Conservation (phyloP, 2,113 vertebrate species). For the Electrona antarctica region DNA sequence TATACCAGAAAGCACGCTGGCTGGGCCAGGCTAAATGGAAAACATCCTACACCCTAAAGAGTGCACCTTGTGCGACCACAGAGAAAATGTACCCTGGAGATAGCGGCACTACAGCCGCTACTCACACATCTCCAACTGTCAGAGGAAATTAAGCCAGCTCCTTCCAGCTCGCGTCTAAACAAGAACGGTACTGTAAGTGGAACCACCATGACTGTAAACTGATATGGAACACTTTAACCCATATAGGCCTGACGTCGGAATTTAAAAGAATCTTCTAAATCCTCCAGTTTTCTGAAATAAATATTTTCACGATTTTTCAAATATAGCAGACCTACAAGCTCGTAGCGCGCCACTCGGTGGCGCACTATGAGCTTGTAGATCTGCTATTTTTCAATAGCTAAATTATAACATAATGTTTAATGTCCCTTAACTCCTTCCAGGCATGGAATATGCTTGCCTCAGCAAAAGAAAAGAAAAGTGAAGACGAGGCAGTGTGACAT, state of each 20-base stretch:
- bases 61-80: constrained; percentile 45
- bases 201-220: constrained; percentile 31
- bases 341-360: no score
- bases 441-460: constrained; percentile 24
- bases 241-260: no score
- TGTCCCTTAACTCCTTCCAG: constrained; percentile 44
- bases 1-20: no score
- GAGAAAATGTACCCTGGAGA: constrained; percentile 66
- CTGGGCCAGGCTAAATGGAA: no score
- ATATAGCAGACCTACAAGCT: no score
- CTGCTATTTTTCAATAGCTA: no score
- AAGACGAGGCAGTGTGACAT: constrained; percentile 25
- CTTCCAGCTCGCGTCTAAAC: constrained; percentile 42
- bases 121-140: constrained; percentile 52
- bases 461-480: constrained; percentile 1
- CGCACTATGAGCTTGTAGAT: no score
- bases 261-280: no score
- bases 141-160: constrained; percentile 62
- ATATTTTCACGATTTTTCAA: no score
- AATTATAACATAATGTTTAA: no score
- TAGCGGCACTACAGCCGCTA: constrained; percentile 43
- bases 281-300: no score
- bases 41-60: constrained; percentile 55
- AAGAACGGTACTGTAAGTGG: constrained; percentile 21
- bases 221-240: constrained; percentile 38